A percentile compares a stretch with the other conserved stretches of the same genome.
phyloP scores from a whole-genome alignment of 35 echinoderm and acorn worm genomes.

The Heliocidaris tuberculata region DNA sequence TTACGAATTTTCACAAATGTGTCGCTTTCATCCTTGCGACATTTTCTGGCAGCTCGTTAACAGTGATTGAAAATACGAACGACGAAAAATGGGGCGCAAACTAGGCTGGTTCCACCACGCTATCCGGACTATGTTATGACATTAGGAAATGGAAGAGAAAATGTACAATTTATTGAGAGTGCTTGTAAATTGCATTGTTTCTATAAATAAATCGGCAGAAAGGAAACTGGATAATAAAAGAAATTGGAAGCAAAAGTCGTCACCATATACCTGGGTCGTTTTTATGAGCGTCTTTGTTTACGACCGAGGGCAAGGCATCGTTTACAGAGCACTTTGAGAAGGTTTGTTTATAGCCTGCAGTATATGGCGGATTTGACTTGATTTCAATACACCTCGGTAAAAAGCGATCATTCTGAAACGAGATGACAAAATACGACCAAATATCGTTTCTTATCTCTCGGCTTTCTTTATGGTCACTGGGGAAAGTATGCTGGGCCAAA shows the following conservation, averaged over 20 bases:
- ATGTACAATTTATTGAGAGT: neutral
- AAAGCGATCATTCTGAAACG: neutral
- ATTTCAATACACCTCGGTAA: neutral
- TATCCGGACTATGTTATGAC: neutral
- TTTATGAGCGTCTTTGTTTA: neutral
- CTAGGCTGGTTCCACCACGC: neutral
- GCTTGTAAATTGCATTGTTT: neutral
- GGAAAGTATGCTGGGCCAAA: neutral
- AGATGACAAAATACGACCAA: neutral
- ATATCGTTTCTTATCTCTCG: neutral
- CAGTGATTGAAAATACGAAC: neutral
- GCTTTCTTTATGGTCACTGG: neutral
- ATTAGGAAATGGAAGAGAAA: conserved; percentile 10
- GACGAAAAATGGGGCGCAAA: neutral
- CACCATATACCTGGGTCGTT: neutral
- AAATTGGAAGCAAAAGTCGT: neutral
- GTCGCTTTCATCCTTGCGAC: neutral
- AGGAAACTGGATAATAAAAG: neutral
- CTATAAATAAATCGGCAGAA: neutral
- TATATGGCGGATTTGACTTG: neutral
- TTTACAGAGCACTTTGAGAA: neutral
- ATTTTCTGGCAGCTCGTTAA: neutral
- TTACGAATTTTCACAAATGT: neutral
- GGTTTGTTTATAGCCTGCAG: neutral
- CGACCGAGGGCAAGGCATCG: neutral